Percentiles rank a stretch among this genome's conserved stretches.
Conservation (phyloP, 2,113 vertebrate species). For the Ageneiosus marmoratus region DNA sequence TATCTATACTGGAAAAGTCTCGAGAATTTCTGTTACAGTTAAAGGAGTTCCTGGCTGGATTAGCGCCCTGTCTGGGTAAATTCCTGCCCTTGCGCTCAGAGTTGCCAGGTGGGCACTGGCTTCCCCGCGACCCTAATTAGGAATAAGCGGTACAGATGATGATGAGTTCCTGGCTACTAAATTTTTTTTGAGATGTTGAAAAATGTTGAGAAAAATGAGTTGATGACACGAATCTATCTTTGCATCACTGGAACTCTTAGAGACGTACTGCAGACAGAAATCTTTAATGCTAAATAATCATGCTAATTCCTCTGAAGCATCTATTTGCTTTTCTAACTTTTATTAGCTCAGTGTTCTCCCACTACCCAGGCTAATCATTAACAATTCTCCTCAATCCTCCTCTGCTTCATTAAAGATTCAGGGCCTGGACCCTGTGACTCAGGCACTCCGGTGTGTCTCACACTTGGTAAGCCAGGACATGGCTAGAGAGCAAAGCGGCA, state of each 20-base stretch:
- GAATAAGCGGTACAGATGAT: too few relatives aligned
- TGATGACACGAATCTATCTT: background rate
- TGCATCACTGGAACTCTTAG: background rate
- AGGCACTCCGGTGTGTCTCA: slow-evolving; percentile 27
- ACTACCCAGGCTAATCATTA: slow-evolving; percentile 30
- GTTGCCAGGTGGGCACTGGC: too few relatives aligned
- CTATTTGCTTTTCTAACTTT: slow-evolving; percentile 3
- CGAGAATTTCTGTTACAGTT: background rate
- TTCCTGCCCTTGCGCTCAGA: too few relatives aligned
- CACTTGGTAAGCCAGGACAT: slow-evolving; percentile 36
- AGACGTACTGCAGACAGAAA: background rate
- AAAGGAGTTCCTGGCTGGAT: background rate
- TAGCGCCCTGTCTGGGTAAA: too few relatives aligned
- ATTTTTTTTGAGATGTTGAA: too few relatives aligned
- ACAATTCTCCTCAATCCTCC: slow-evolving; percentile 13
- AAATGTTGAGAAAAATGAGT: background rate
- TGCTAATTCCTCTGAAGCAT: slow-evolving; percentile 7
- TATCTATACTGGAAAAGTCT: background rate
- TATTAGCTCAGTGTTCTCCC: background rate
- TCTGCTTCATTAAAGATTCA: slow-evolving; percentile 29
- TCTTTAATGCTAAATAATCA: background rate
- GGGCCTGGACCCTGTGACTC: slow-evolving; percentile 32
- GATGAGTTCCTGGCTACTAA: background rate
- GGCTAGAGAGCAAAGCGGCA: slow-evolving; percentile 20
- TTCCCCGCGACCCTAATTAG: too few relatives aligned